These are phyloP conservation scores for Aethina tumida DNA, from an alignment of 1,140 invertebrate species.

Conservation along the genomic window DNA sequence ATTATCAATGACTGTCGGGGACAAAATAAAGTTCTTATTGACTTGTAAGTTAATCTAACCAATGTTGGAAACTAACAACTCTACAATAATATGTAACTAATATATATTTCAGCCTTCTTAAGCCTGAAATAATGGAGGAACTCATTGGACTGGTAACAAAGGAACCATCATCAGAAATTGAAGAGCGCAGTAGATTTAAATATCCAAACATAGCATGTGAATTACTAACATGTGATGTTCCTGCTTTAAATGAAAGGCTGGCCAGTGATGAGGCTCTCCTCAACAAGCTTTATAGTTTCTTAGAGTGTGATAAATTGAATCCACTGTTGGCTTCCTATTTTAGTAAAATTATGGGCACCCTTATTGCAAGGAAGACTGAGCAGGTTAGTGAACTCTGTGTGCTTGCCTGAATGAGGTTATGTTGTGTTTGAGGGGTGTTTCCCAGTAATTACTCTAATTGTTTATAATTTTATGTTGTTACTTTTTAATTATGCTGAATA, in stretches of 20 bases:
- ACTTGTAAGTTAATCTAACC: slow-evolving; percentile 91
- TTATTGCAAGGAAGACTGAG: slow-evolving; percentile 70
- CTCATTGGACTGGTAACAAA: slow-evolving; percentile 76
- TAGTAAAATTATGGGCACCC: slow-evolving; percentile 83
- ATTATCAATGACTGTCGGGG: slow-evolving; percentile 92
- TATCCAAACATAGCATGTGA: slow-evolving; percentile 91
- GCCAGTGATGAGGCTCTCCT: slow-evolving; percentile 67
- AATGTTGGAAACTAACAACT: too few relatives aligned
- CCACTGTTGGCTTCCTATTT: slow-evolving; percentile 92
- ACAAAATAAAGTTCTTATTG: slow-evolving; percentile 83
- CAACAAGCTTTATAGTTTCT: slow-evolving; percentile 78
- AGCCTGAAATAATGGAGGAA: slow-evolving; percentile 73
- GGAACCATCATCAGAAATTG: slow-evolving; percentile 68
- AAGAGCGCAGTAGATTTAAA: slow-evolving; percentile 74
- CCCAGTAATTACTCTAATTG: too few relatives aligned
- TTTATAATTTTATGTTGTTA: too few relatives aligned
- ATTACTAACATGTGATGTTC: slow-evolving; percentile 81
- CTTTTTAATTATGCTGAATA: too few relatives aligned
- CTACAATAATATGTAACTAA: too few relatives aligned
- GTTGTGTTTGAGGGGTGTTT: too few relatives aligned
- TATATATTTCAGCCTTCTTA: slow-evolving; percentile 58
- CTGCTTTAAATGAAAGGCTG: slow-evolving; percentile 74
- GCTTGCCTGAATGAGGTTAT: too few relatives aligned
- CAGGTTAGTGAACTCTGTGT: slow-evolving; percentile 58
- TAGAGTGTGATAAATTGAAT: slow-evolving; percentile 80